Evolutionary conservation across 2,888 invertebrate species (phyloP), one percentile per base, ranked within the genome.

Genomic region (Phyllotreta cruciferae): DNA sequence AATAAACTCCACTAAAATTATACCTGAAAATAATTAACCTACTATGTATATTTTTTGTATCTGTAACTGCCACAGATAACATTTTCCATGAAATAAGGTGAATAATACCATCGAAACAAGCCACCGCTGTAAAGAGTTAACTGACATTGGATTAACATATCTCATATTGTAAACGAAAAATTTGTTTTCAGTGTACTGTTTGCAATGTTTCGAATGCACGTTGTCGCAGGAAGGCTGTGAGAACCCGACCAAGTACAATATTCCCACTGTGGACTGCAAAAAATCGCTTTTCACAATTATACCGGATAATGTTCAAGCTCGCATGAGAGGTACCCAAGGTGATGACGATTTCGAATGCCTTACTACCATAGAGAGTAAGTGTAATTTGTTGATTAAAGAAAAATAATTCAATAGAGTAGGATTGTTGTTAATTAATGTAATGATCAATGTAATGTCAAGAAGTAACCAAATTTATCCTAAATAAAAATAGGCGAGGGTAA

Each of bases 181-280:
- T 53, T 63, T 50, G 42, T 60, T 64, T 63, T 14, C 53, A 67
- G 67, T 61, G 36, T 14, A 57, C 39, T 58, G 63, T 7, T 47
- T 67, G 9, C 63, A 52, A 53, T 67, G 67, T 39, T 67, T 56
- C 53, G 65, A 65, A 49, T 67, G 67, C 39, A 67, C 67, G 1
- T 7, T 63, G 1, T 63, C 67, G 7, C 54, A 67, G 39, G 8
- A 13, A 47, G 57, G 54, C 10, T 64, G 64, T 54, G 53, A 9
- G 24, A 42, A 63, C 37, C 63, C 58, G 10, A 41, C 7, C 9
- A 8, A 53, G 37, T 35, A 58, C 37, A 39, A 61, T 35, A 50
- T 57, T 9, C 34, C 45, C 34, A 10, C n/a, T 34, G 24, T 47
- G 5, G 57, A 64, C 36, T 64, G 64, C 35, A 13, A 34, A 9